Evolutionary conservation across 2,113 vertebrate genomes (phyloP).

Genomic region (Corydoras sp.): DNA sequence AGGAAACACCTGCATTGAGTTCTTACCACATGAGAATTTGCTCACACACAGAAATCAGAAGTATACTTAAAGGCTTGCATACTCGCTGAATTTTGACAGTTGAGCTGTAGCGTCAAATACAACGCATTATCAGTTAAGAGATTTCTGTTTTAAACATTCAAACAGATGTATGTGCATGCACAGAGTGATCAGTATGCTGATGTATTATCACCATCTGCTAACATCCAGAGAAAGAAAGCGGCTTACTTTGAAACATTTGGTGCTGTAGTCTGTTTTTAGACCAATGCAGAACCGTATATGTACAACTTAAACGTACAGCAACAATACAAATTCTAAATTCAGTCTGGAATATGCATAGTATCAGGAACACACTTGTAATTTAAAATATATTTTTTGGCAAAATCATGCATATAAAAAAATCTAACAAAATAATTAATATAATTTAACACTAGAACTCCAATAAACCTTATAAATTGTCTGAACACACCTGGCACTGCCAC

Average conservation of each 20-base stretch:
- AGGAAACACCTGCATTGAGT: conserved; percentile 51
- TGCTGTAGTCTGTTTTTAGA: too few species aligned
- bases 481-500: too few species aligned
- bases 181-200: not conserved
- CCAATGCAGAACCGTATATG: too few species aligned
- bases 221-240: not conserved
- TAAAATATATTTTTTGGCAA: too few species aligned
- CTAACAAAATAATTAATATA: too few species aligned
- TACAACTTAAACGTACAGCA: too few species aligned
- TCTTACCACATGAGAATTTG: conserved; percentile 27
- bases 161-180: not conserved
- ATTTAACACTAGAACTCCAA: too few species aligned
- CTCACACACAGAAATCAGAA: conserved; percentile 23
- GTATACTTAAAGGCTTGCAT: conserved; percentile 17
- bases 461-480: too few species aligned
- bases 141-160: conserved; percentile 1
- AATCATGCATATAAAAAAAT: too few species aligned
- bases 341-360: too few species aligned
- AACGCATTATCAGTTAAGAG: conserved; percentile 14
- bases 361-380: too few species aligned
- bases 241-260: not conserved
- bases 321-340: too few species aligned
- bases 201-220: not conserved
- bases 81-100: conserved; percentile 30
- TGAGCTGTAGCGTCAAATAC: conserved; percentile 10